phyloP scores from a whole-genome alignment of 2,888 invertebrate genomes.

The Lasioglossum pauxillum region DNA sequence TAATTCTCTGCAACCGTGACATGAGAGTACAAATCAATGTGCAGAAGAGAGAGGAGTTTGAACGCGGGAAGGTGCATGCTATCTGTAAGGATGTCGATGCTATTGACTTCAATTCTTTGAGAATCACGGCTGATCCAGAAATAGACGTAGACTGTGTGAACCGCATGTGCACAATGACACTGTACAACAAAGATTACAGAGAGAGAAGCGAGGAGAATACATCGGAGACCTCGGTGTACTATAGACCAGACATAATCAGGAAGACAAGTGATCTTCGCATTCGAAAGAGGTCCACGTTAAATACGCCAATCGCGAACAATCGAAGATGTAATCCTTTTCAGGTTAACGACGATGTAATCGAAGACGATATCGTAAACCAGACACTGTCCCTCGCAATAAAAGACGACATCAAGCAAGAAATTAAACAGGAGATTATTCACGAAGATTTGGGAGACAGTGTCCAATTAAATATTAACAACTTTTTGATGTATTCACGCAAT shows the following conservation, averaged over 20 bases:
- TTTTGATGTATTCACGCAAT: slow-evolving; percentile 67
- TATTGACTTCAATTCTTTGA: slow-evolving; percentile 68
- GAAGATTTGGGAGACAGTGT: not conserved
- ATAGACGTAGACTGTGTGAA: slow-evolving; percentile 64
- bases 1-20: slow-evolving; percentile 57
- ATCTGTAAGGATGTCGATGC: slow-evolving; percentile 41
- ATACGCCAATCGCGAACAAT: not conserved
- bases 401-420: slow-evolving; percentile 36
- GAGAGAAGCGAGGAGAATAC: slow-evolving; percentile 37
- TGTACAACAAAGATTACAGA: slow-evolving; percentile 70
- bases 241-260: slow-evolving; percentile 64
- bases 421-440: slow-evolving; percentile 14
- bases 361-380: slow-evolving; percentile 50
- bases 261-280: slow-evolving; percentile 57
- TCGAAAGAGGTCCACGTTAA: not conserved
- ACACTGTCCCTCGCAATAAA: slow-evolving; percentile 59
- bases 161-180: slow-evolving; percentile 67
- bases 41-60: slow-evolving; percentile 27
- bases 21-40: slow-evolving; percentile 45
- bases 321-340: not conserved
- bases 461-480: slow-evolving; percentile 13
- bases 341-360: slow-evolving; percentile 20
- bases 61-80: slow-evolving; percentile 31
- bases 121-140: slow-evolving; percentile 68
- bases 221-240: slow-evolving; percentile 57